phyloP scores from a whole-genome alignment of 1,140 invertebrate genomes.

The Cotesia glomerata region DNA sequence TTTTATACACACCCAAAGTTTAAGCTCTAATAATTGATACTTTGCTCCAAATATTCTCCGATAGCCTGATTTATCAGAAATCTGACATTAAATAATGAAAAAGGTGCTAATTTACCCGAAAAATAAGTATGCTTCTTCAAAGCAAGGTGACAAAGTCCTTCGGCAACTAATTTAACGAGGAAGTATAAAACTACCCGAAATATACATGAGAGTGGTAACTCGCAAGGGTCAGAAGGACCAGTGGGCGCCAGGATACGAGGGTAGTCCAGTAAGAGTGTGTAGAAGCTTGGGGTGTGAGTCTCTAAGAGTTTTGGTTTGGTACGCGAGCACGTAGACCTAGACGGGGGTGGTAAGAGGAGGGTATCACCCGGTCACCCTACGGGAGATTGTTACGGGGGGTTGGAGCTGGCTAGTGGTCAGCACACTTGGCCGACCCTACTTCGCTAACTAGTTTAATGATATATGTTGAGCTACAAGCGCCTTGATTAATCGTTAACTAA shows the following conservation, averaged over 20 bases:
- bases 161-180: not conserved
- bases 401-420: constrained; percentile 60
- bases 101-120: not conserved
- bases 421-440: constrained; percentile 65
- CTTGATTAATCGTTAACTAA: constrained; percentile 66
- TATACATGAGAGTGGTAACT: constrained; percentile 40
- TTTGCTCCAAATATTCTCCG: not conserved
- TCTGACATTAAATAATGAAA: not conserved
- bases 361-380: not conserved
- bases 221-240: constrained; percentile 30
- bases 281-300: constrained; percentile 43
- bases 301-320: constrained; percentile 61
- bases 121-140: not conserved
- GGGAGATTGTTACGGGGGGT: constrained; percentile 41
- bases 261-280: constrained; percentile 16
- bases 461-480: constrained; percentile 65
- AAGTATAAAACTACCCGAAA: too few species aligned
- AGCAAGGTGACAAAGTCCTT: constrained; percentile 1
- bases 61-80: not conserved
- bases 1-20: too few species aligned
- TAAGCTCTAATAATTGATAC: too few species aligned
- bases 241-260: constrained; percentile 16
- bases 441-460: constrained; percentile 66
- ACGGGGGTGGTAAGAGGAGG: constrained; percentile 34
- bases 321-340: constrained; percentile 55